These are phyloP conservation scores for Pseudopodoces humilis DNA, from an alignment of 2,113 vertebrate genomes.

Conservation along the genomic window DNA sequence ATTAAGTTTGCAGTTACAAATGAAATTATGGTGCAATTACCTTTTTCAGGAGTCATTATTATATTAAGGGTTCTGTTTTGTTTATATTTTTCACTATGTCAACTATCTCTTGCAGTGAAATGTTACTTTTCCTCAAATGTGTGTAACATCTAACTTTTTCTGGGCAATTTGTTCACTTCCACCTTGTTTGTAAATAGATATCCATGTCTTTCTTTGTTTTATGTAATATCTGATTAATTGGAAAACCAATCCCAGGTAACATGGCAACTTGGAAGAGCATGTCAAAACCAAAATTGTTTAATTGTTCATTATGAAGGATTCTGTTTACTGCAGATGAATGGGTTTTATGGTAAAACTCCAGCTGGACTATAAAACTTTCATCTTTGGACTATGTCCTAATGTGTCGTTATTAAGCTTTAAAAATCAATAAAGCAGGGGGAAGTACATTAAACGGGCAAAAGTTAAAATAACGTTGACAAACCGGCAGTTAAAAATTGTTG, in stretches of 20 bases:
- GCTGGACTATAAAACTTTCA: background rate
- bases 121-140: background rate
- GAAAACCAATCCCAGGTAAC: background rate
- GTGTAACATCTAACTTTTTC: background rate
- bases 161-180: background rate
- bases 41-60: background rate
- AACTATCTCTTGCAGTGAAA: background rate
- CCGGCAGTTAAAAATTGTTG: background rate
- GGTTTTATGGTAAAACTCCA: constrained; percentile 4
- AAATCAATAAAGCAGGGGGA: background rate
- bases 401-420: background rate
- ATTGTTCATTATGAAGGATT: background rate
- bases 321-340: background rate
- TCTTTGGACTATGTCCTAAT: background rate
- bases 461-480: background rate
- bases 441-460: background rate
- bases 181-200: background rate
- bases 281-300: background rate
- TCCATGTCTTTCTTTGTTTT: background rate
- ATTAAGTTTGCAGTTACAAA: constrained; percentile 9
- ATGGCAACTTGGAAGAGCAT: background rate
- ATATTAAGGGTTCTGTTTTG: background rate
- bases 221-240: background rate
- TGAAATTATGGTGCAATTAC: constrained; percentile 7
- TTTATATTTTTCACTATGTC: background rate